Percentiles rank a stretch among this genome's conserved stretches.
Evolutionary conservation across 2,113 vertebrate species (phyloP).

Genomic region (Struthio camelus): DNA sequence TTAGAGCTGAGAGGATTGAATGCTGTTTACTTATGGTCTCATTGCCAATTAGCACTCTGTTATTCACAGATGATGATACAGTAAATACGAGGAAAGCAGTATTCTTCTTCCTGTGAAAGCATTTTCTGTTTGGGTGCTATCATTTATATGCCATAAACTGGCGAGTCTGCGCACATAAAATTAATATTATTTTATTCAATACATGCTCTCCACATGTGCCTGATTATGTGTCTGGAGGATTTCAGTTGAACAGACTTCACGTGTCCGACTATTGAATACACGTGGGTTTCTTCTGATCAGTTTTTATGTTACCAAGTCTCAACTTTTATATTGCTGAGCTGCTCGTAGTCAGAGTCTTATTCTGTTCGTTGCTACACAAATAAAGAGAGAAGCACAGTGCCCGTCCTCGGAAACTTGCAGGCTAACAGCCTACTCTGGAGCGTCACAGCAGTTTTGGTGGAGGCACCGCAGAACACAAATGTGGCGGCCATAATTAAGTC

Average conservation of each 20-base stretch:
- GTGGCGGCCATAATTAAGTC: background rate
- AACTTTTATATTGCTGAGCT: background rate
- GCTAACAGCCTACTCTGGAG: background rate
- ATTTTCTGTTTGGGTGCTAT: background rate
- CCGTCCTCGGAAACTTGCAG: background rate
- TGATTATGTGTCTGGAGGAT: background rate
- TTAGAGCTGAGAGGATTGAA: background rate
- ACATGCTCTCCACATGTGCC: background rate
- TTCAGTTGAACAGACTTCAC: background rate
- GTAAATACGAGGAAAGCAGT: background rate
- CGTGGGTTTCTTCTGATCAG: background rate
- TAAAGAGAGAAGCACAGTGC: rapidly evolving
- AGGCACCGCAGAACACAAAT: background rate
- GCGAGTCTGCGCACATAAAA: background rate
- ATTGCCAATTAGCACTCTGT: background rate
- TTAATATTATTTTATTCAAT: background rate
- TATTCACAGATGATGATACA: background rate
- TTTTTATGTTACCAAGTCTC: background rate
- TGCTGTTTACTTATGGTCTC: background rate
- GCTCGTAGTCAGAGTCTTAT: background rate
- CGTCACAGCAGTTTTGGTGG: background rate
- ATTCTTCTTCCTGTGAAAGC: background rate
- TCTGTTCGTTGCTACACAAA: background rate
- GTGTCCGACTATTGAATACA: background rate
- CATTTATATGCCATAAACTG: background rate